Evolutionary conservation across 1,140 invertebrate species (phyloP).

Genomic region (Branchinecta lynchi): DNA sequence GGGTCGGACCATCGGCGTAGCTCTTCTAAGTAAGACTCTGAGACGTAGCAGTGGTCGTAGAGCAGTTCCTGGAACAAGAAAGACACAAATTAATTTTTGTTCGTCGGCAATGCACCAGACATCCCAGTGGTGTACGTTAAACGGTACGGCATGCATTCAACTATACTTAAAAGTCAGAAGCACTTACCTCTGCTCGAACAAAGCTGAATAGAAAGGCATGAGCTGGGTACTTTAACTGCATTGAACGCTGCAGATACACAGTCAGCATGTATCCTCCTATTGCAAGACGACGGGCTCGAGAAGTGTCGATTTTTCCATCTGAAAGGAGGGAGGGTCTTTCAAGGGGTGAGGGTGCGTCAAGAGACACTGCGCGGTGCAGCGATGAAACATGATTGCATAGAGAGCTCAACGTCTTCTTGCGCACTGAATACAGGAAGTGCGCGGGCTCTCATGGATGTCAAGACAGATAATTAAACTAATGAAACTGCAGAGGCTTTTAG

Average conservation of each 20-base stretch:
- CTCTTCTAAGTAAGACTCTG: slow-evolving; percentile 59
- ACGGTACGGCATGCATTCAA: neutral
- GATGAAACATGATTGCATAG: no score
- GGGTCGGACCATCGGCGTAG: slow-evolving; percentile 59
- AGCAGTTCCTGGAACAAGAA: slow-evolving; percentile 48
- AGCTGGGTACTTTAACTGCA: slow-evolving; percentile 84
- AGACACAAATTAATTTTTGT: slow-evolving; percentile 5
- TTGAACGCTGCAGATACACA: slow-evolving; percentile 66
- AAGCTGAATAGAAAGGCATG: slow-evolving; percentile 72
- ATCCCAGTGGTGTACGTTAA: neutral
- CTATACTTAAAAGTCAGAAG: neutral
- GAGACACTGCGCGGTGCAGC: no score
- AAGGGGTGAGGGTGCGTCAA: no score
- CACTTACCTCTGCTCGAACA: slow-evolving; percentile 56
- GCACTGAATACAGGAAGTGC: no score
- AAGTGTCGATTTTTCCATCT: slow-evolving; percentile 48
- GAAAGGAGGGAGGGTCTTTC: slow-evolving; percentile 24
- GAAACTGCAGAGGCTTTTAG: no score
- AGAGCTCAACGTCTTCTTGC: no score
- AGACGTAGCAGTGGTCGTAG: slow-evolving; percentile 58
- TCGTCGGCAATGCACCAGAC: neutral
- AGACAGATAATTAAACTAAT: no score
- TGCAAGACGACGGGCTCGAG: slow-evolving; percentile 62
- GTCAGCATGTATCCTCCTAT: slow-evolving; percentile 71
- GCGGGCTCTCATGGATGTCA: no score